Evolutionary conservation across 2,113 vertebrate genomes (phyloP).

Genomic region (Nerophis ophidion): DNA sequence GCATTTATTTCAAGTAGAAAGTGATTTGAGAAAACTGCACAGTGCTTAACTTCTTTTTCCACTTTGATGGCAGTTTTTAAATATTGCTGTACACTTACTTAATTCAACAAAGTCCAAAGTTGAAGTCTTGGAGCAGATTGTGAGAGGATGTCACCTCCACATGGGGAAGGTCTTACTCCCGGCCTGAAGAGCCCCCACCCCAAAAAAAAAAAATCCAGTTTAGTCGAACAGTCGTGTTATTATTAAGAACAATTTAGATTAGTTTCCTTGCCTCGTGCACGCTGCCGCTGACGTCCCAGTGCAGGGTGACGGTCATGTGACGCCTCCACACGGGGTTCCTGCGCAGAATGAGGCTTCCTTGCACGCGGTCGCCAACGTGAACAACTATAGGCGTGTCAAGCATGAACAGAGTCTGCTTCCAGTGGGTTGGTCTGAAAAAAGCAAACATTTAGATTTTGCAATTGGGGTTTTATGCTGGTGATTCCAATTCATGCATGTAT

Average conservation of each 20-base stretch:
- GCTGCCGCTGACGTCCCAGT: slow-evolving; percentile 65
- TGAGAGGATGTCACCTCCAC: slow-evolving; percentile 71
- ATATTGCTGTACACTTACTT: too few relatives aligned
- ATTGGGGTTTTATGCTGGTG: too few relatives aligned
- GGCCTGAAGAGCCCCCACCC: slow-evolving; percentile 44
- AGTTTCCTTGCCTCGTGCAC: slow-evolving; percentile 39
- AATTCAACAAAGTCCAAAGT: too few relatives aligned
- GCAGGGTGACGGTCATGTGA: slow-evolving; percentile 74
- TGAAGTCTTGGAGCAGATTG: neutral
- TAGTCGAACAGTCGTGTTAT: neutral
- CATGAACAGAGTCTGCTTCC: slow-evolving; percentile 84
- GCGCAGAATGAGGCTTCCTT: slow-evolving; percentile 58
- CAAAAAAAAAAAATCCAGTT: neutral
- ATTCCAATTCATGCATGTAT: too few relatives aligned
- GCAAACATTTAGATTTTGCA: too few relatives aligned
- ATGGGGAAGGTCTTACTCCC: slow-evolving; percentile 77
- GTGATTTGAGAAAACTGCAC: too few relatives aligned
- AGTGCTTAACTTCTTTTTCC: too few relatives aligned
- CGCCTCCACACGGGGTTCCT: slow-evolving; percentile 78
- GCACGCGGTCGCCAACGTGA: slow-evolving; percentile 56
- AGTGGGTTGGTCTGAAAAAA: slow-evolving; percentile 71
- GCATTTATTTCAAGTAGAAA: too few relatives aligned
- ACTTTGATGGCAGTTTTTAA: too few relatives aligned
- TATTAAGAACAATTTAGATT: neutral
- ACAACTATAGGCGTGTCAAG: slow-evolving; percentile 69